phyloP scores from a whole-genome alignment of 2,888 invertebrate species.

The Norana najaformis region DNA sequence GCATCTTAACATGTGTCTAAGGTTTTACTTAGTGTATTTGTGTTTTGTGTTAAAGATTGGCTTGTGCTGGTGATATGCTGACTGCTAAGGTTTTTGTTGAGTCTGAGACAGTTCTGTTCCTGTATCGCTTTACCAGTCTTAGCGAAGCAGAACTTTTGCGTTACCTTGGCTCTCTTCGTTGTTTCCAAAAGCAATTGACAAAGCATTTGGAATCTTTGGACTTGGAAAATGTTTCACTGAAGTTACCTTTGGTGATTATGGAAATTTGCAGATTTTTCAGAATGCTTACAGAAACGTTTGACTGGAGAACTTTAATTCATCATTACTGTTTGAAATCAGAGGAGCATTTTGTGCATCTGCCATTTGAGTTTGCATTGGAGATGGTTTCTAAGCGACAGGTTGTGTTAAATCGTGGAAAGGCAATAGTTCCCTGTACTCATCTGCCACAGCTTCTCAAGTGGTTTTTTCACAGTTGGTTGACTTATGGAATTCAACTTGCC shows the following conservation, averaged over 20 bases:
- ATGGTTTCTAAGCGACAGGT: not conserved
- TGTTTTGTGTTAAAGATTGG: constrained; percentile 15
- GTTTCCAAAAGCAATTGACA: constrained; percentile 8
- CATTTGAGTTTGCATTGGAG: constrained; percentile 19
- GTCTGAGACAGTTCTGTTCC: not conserved
- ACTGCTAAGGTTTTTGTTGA: constrained; percentile 16
- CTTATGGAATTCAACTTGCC: not conserved
- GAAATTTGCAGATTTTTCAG: not conserved
- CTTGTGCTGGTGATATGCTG: not conserved
- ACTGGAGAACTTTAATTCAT: constrained; percentile 17
- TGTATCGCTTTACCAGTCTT: constrained; percentile 14
- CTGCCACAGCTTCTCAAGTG: not conserved
- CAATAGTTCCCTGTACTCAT: not conserved
- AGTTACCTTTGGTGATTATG: not conserved
- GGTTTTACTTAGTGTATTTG: not conserved
- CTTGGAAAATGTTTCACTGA: not conserved
- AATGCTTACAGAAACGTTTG: constrained; percentile 20
- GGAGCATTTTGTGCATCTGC: not conserved
- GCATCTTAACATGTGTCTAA: not conserved
- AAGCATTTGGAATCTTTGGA: not conserved
- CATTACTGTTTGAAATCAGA: not conserved
- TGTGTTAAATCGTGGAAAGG: not conserved
- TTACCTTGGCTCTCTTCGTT: constrained; percentile 16
- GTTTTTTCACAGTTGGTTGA: constrained; percentile 17
- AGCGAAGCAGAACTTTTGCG: not conserved